Conservation (phyloP, 2,888 invertebrate species). For the Andrena hattorfiana region DNA sequence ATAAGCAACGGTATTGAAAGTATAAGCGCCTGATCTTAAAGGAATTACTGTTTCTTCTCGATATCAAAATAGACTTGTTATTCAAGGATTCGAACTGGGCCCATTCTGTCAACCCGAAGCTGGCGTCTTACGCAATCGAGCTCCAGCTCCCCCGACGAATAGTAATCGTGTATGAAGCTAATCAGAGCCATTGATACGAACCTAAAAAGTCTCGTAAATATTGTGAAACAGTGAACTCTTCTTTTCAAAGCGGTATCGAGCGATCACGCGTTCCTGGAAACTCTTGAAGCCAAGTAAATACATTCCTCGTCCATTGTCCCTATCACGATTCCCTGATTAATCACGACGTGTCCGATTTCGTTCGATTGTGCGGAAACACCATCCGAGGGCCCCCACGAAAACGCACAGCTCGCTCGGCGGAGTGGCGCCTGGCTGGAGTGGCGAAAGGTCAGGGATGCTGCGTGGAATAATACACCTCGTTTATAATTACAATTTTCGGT, state of each 20-base stretch:
- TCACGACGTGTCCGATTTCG: constrained; percentile 18
- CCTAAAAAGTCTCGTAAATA: constrained; percentile 7
- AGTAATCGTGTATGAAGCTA: not conserved
- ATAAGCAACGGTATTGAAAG: too few species aligned
- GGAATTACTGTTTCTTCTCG: too few species aligned
- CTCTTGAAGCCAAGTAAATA: constrained; percentile 5
- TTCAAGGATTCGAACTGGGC: too few species aligned
- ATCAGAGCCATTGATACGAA: constrained; percentile 20
- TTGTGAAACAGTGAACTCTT: constrained; percentile 16
- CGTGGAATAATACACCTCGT: constrained; percentile 35
- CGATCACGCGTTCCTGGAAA: constrained; percentile 21
- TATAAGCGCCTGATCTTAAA: too few species aligned
- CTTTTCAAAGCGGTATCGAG: not conserved
- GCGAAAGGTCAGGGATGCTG: constrained; percentile 68
- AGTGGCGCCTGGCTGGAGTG: constrained; percentile 30
- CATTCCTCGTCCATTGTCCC: not conserved
- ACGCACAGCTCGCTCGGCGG: constrained; percentile 19
- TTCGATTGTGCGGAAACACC: constrained; percentile 48
- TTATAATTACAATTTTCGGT: constrained; percentile 51
- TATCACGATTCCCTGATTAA: constrained; percentile 29
- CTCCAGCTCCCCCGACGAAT: not conserved
- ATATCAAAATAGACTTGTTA: too few species aligned
- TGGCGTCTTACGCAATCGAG: not conserved
- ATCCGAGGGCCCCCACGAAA: constrained; percentile 52
- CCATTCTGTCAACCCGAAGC: not conserved